Evolutionary conservation across 2,797 vertebrate genomes (phyloP), one percentile per base, ranked within the genome.

Genomic region (Arnoldichthys spilopterus): DNA sequence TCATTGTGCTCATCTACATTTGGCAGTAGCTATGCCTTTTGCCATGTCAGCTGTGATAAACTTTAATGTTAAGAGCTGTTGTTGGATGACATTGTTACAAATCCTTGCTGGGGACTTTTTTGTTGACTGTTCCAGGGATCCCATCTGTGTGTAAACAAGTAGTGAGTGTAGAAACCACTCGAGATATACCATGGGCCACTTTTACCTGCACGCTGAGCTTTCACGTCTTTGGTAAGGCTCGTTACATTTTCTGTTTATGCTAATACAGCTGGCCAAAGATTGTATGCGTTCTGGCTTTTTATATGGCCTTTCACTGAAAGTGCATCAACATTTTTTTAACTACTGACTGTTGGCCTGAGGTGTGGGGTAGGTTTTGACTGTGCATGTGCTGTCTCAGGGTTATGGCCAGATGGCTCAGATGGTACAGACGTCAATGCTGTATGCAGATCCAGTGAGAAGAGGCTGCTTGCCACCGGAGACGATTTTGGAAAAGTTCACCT

Each of bases 401-500:
- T 99, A 84, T 99, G 98, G 98, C 97, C 98, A 0, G 98, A 99
- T 62, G 98, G 98, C 74, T 98, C 97, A 0, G 98, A 99, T 6
- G 98, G 98, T 74, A 99, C 97, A 0, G 98, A 99, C 87, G 95
- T 99, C 88, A 99, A 99, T 0, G 97, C 97, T 0, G 95, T 95
- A 76, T 97, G 96, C 85, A 92, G 95, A 78, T 97, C 96, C 68
- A 92, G 86, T 0, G 92, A 94, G 85, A 96, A 93, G 34, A 97
- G 90, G 83, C 93, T 99, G 45, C 92, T 99, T 5, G 95, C 95
- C 1, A 98, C 96, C 0, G 98, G 97, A n/a, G 97, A 99, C 2
- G 98, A 99, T 91, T 99, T 99, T 70, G 98, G 98, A 89, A 98
- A 99, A 94, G 97, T 99, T 53, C 97, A 97, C 83, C 95, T 99